phyloP scores from a whole-genome alignment of 2,888 invertebrate genomes.

The Megamerina dolium region DNA sequence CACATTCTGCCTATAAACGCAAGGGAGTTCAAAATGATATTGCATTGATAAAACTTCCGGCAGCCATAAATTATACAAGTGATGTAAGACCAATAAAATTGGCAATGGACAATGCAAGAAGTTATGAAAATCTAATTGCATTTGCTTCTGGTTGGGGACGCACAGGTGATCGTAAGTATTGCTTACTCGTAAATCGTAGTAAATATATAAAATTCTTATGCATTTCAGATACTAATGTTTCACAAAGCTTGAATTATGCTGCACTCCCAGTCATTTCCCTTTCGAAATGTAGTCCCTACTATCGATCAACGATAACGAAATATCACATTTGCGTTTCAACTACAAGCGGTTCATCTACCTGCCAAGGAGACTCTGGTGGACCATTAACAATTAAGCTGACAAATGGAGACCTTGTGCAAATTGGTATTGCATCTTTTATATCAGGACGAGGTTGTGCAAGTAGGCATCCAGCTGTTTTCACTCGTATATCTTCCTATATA shows the following conservation, averaged over 20 bases:
- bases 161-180: slow-evolving; percentile 25
- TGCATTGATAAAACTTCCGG: not conserved
- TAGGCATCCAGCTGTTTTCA: slow-evolving; percentile 28
- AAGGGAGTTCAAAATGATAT: not conserved
- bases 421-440: slow-evolving; percentile 38
- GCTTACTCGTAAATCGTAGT: too few relatives aligned
- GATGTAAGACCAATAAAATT: not conserved
- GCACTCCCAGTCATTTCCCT: slow-evolving; percentile 36
- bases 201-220: too few relatives aligned
- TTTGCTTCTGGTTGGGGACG: slow-evolving; percentile 36
- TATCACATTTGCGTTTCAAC: slow-evolving; percentile 34
- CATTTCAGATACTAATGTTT: slow-evolving; percentile 28
- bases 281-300: slow-evolving; percentile 29
- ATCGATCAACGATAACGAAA: slow-evolving; percentile 18
- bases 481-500: slow-evolving; percentile 29
- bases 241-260: slow-evolving; percentile 40
- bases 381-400: slow-evolving; percentile 36
- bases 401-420: slow-evolving; percentile 10
- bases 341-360: slow-evolving; percentile 27
- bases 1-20: not conserved
- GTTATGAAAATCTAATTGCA: too few relatives aligned
- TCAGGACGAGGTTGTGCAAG: slow-evolving; percentile 25
- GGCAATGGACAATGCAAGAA: slow-evolving; percentile 25
- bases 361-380: slow-evolving; percentile 42
- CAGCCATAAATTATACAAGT: not conserved